These are phyloP conservation scores for Anseranas semipalmata DNA, from an alignment of 2,113 vertebrate species.

Conservation along the genomic window DNA sequence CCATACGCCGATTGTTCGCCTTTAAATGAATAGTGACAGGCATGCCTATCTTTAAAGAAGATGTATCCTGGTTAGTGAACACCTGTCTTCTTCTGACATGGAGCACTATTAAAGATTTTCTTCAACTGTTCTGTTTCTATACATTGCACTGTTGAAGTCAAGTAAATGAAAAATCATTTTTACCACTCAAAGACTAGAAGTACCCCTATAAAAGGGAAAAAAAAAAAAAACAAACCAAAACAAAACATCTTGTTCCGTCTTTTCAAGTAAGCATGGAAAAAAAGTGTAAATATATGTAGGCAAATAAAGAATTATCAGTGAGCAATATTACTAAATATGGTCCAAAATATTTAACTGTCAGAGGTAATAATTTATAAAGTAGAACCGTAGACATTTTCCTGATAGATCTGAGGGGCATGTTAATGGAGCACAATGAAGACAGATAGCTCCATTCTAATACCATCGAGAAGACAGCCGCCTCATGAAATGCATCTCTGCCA, in stretches of 20 bases:
- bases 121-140: not conserved
- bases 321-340: slow-evolving; percentile 67
- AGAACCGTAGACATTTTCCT: slow-evolving; percentile 64
- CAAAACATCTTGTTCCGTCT: not conserved
- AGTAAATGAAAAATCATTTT: not conserved
- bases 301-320: slow-evolving; percentile 32
- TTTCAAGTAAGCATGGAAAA: not conserved
- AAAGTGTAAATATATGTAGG: not conserved
- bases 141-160: not conserved
- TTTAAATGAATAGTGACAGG: not conserved
- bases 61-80: not conserved
- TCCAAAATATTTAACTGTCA: slow-evolving; percentile 73
- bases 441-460: slow-evolving; percentile 76
- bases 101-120: not conserved
- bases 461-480: slow-evolving; percentile 52
- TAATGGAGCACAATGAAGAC: slow-evolving; percentile 82
- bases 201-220: not conserved
- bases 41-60: not conserved
- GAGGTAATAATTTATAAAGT: slow-evolving; percentile 75
- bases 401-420: slow-evolving; percentile 76
- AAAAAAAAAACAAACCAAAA: not conserved
- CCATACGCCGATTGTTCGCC: not conserved
- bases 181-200: not conserved
- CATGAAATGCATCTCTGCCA: slow-evolving; percentile 75
- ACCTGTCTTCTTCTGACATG: not conserved